Evolutionary conservation across 2,888 invertebrate species (phyloP), one percentile per base, ranked within the genome.

Genomic region (Papilio elwesi): DNA sequence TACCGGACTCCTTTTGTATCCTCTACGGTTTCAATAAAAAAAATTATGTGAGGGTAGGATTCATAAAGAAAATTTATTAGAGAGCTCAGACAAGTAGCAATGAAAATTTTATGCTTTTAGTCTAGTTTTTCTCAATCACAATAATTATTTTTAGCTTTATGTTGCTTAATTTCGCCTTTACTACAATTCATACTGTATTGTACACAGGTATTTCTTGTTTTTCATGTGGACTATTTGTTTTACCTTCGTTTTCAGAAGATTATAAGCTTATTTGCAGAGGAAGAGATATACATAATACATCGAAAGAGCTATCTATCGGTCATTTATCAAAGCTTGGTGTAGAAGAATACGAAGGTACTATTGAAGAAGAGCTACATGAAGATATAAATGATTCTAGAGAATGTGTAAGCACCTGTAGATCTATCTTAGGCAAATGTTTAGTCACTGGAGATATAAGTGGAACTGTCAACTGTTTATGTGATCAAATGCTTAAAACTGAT

Each of bases 361-460:
- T 48, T 9, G 64, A 64, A 47, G 38, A 74, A 53, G 68, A 73
- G 43, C 52, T 62, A 68, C 62, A 13, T 62, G 63, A 10, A n/a
- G 62, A 73, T 63, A 75, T 76, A 51, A 78, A 75, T 59, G 79
- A 82, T 68, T 57, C 79, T 68, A 67, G 74, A 10, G 62, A 71
- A 13, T 73, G 74, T 48, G 74, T 82, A 6, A 80, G 73, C 47
- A 81, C 78, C 70, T 90, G 90, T 74, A 85, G 86, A 78, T 74
- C 82, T 67, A 81, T 82, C 68, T 74, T 89, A 75, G 89, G 88
- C 0, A 78, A 79, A 47, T 90, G 90, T 76, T 84, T 89, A 43
- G 82, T 85, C 73, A 80, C 76, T 9, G 82, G 78, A 2, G 80
- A 82, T 70, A 75, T 78, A 0, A 79, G 81, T 43, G 78, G 71